These are phyloP conservation scores for Harpagifer antarcticus DNA, from an alignment of 2,797 vertebrate species.

Conservation along the genomic window DNA sequence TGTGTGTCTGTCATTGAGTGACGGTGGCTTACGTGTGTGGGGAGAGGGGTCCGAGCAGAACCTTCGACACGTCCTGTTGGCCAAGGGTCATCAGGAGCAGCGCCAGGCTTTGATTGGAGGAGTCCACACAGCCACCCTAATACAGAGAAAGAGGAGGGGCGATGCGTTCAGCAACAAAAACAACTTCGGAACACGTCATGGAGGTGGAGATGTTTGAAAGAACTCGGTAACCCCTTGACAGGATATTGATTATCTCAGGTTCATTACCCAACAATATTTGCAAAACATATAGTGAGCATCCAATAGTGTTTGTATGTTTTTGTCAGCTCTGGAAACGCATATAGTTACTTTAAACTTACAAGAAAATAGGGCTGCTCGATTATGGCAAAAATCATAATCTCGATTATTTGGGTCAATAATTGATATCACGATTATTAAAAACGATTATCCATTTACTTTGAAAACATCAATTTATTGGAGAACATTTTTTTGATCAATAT, in stretches of 20 bases:
- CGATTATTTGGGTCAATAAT: too few species aligned
- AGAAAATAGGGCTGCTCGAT: neutral
- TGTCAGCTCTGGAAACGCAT: neutral
- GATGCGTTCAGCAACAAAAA: conserved; percentile 45
- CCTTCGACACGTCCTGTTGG: conserved; percentile 97
- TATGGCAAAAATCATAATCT: too few species aligned
- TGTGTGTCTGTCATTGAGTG: conserved; percentile 7
- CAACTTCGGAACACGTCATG: conserved; percentile 46
- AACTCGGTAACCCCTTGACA: conserved; percentile 14
- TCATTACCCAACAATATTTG: neutral
- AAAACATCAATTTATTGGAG: too few species aligned
- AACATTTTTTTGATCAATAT: too few species aligned
- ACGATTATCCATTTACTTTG: too few species aligned
- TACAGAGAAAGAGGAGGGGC: conserved; percentile 47
- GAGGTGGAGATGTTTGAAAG: conserved; percentile 44
- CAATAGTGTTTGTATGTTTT: neutral
- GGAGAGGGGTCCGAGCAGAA: conserved; percentile 94
- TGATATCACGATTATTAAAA: too few species aligned
- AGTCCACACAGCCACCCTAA: conserved; percentile 97
- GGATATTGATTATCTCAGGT: conserved; percentile 25
- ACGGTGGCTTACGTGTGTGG: conserved; percentile 89
- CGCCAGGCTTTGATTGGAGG: conserved; percentile 94
- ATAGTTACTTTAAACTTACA: neutral
- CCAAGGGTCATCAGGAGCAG: conserved; percentile 97
- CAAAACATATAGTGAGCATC: neutral